These are phyloP conservation scores for Zaprionus africanus DNA, from an alignment of 1,140 invertebrate species.

Conservation along the genomic window DNA sequence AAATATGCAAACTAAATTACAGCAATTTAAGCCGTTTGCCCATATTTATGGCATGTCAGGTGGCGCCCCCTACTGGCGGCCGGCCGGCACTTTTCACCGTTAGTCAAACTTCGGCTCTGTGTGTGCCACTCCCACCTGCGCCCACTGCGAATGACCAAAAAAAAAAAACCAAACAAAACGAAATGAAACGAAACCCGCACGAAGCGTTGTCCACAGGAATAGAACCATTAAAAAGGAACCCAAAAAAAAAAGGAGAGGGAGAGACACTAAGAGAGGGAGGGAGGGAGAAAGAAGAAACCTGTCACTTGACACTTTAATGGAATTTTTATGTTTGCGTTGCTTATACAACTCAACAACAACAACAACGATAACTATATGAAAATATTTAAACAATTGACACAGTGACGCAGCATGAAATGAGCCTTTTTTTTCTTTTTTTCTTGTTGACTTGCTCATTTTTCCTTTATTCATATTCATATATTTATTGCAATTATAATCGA, in stretches of 20 bases:
- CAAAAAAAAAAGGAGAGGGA: not conserved
- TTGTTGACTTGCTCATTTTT: not conserved
- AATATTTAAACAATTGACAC: constrained; percentile 21
- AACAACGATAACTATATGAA: constrained; percentile 17
- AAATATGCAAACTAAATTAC: constrained; percentile 64
- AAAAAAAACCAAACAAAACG: not conserved
- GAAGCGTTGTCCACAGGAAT: constrained; percentile 3
- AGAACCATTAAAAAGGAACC: constrained; percentile 26
- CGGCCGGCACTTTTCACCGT: constrained; percentile 43
- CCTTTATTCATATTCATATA: not conserved
- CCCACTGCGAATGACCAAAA: constrained; percentile 14
- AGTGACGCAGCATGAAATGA: not conserved
- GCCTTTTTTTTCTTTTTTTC: not conserved
- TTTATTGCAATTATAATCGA: constrained; percentile 2
- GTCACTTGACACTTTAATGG: constrained; percentile 77
- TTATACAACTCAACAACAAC: constrained; percentile 10
- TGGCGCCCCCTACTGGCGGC: constrained; percentile 46
- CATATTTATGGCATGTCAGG: constrained; percentile 48
- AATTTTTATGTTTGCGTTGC: constrained; percentile 63
- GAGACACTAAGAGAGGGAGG: constrained; percentile 6
- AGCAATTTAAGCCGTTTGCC: constrained; percentile 56
- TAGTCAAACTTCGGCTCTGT: constrained; percentile 9
- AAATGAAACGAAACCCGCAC: constrained; percentile 10
- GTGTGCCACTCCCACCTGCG: constrained; percentile 21
- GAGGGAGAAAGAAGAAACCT: constrained; percentile 26